A percentile compares a stretch with the other conserved stretches of the same genome.
phyloP scores from a whole-genome alignment of 2,888 invertebrate species.

The Eutolmus rufibarbis region DNA sequence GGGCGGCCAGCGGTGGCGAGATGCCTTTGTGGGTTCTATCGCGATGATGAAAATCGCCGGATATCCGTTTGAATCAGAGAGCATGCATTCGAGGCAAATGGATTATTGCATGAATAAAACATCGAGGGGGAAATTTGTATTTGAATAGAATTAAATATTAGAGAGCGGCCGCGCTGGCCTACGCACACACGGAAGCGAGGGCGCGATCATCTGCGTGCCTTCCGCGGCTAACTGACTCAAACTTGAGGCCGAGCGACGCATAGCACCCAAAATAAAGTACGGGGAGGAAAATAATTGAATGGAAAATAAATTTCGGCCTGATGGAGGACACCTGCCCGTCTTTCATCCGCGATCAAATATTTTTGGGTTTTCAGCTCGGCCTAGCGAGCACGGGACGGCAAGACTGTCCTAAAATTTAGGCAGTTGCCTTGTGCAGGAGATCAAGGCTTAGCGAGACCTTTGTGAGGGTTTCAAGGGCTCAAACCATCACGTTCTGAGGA shows the following conservation, averaged over 20 bases:
- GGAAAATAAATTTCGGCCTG: slow-evolving; percentile 3
- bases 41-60: slow-evolving; percentile 47
- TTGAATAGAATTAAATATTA: slow-evolving; percentile 39
- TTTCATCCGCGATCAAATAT: not conserved
- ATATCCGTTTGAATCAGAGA: slow-evolving; percentile 45
- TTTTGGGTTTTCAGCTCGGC: not conserved
- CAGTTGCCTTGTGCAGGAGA: not conserved
- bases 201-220: not conserved
- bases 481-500: not conserved
- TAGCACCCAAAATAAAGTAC: not conserved
- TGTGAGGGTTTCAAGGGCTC: not conserved
- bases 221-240: not conserved
- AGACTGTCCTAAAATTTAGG: not conserved
- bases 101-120: slow-evolving; percentile 51
- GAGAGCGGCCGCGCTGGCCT: not conserved
- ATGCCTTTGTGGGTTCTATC: slow-evolving; percentile 2
- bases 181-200: not conserved
- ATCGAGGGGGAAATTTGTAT: slow-evolving; percentile 54
- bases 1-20: slow-evolving; percentile 1
- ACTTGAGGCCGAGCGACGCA: not conserved
- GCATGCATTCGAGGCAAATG: slow-evolving; percentile 42
- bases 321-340: slow-evolving; percentile 16
- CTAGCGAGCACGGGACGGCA: not conserved
- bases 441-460: not conserved
- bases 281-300: not conserved